Percentiles rank a stretch among this genome's conserved stretches.
phyloP scores from a whole-genome alignment of 2,797 vertebrate species.

The Rallus crepitans region DNA sequence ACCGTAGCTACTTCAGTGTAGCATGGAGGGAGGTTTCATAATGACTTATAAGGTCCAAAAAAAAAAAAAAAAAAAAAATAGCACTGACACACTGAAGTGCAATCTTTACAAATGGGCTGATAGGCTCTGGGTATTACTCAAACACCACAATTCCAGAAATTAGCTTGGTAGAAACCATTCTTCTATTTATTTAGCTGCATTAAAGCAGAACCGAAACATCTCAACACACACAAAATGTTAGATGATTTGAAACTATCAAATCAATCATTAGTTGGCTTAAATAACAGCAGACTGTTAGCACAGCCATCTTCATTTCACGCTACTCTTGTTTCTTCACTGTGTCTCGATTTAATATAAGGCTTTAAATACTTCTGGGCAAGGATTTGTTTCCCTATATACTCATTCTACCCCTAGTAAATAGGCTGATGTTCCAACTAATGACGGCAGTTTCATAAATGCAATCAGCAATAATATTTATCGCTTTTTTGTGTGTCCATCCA shows the following conservation, averaged over 20 bases:
- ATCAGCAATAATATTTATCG: conserved; percentile 17
- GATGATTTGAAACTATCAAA: background rate
- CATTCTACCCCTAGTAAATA: background rate
- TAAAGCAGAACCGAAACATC: background rate
- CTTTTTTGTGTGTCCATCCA: background rate
- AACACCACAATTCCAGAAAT: background rate
- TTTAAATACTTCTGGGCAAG: conserved; percentile 33
- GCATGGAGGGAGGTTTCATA: background rate
- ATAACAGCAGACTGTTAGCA: background rate
- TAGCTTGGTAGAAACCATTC: background rate
- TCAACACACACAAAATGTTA: background rate
- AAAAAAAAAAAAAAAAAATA: background rate
- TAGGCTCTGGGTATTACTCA: background rate
- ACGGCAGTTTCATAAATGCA: background rate
- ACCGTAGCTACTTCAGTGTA: background rate
- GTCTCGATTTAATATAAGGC: conserved; percentile 8
- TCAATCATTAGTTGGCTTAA: background rate
- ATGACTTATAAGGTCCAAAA: background rate
- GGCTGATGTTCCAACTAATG: background rate
- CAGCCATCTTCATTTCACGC: background rate
- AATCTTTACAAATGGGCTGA: too few relatives aligned
- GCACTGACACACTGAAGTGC: background rate
- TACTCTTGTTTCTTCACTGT: background rate
- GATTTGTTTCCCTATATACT: background rate
- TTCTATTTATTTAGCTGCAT: background rate